A percentile compares a stretch with the other conserved stretches of the same genome.
Conservation (phyloP, 2,888 invertebrate genomes). For the Cybosia mesomella region DNA sequence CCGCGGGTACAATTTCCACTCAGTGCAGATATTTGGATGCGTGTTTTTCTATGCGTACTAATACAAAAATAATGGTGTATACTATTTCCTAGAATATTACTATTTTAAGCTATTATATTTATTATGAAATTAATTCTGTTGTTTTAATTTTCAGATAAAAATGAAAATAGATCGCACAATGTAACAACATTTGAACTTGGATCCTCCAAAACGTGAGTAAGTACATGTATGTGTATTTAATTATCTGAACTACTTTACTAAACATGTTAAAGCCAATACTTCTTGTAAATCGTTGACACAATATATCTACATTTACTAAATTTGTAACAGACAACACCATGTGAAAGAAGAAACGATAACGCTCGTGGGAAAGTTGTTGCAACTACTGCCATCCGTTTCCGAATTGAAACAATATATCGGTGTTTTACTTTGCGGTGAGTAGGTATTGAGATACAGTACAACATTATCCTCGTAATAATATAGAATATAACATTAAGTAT, state of each 20-base stretch:
- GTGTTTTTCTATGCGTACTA: too few species aligned
- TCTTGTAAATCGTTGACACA: background rate
- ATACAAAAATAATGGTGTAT: background rate
- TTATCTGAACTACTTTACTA: slow-evolving; percentile 2
- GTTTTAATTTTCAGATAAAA: slow-evolving; percentile 62
- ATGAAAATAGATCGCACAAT: slow-evolving; percentile 55
- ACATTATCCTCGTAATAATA: background rate
- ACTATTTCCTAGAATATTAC: too few species aligned
- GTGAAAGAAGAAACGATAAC: slow-evolving; percentile 50
- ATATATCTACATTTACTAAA: background rate
- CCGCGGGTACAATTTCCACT: too few species aligned
- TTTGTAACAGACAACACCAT: slow-evolving; percentile 53
- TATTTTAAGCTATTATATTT: background rate
- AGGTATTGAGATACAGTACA: background rate
- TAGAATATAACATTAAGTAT: background rate
- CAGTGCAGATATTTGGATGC: too few species aligned
- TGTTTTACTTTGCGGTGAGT: slow-evolving; percentile 74
- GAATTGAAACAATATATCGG: slow-evolving; percentile 76
- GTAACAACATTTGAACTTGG: slow-evolving; percentile 62
- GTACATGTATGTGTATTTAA: slow-evolving; percentile 60
- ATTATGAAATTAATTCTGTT: background rate
- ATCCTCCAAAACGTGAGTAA: slow-evolving; percentile 83
- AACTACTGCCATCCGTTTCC: slow-evolving; percentile 54
- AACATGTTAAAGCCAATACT: background rate
- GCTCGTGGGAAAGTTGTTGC: slow-evolving; percentile 49